Evolutionary conservation across 2,888 invertebrate species (phyloP).

Genomic region (Slavum lentiscoides): DNA sequence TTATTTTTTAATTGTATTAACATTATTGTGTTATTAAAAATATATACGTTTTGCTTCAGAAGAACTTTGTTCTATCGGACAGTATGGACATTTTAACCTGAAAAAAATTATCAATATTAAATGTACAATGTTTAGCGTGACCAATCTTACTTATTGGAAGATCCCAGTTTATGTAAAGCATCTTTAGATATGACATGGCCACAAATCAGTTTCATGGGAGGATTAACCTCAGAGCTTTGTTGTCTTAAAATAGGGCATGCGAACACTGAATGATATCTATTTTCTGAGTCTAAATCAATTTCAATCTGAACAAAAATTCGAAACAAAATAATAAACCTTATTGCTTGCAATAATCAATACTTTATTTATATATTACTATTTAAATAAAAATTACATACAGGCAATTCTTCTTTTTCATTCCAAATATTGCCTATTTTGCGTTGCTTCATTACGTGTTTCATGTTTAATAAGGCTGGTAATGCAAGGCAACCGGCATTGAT

Average conservation of each 20-base stretch:
- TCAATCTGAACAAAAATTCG: conserved; percentile 73
- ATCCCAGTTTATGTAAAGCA: conserved; percentile 92
- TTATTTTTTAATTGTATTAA: background rate
- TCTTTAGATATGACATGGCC: conserved; percentile 98
- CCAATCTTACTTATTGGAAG: conserved; percentile 82
- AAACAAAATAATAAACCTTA: background rate
- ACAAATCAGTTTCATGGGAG: conserved; percentile 94
- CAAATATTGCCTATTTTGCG: conserved; percentile 90
- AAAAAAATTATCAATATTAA: conserved; percentile 58
- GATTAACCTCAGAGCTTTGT: conserved; percentile 93
- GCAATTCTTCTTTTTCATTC: conserved; percentile 93
- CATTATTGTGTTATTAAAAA: conserved; percentile 68
- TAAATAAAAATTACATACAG: conserved; percentile 65
- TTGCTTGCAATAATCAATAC: background rate
- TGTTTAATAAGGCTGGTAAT: conserved; percentile 90
- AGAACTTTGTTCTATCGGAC: conserved; percentile 94
- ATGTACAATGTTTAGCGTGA: conserved; percentile 58
- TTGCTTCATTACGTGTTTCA: conserved; percentile 88
- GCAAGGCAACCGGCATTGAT: conserved; percentile 92
- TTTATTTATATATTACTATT: too few relatives aligned
- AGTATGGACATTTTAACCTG: conserved; percentile 98
- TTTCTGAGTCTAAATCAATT: conserved; percentile 87
- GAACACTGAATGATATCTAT: conserved; percentile 95
- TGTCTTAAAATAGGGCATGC: conserved; percentile 97
- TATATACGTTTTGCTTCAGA: conserved; percentile 89